A percentile compares a stretch with the other conserved stretches of the same genome.
Conservation (phyloP, 2,888 invertebrate species). For the Idaea biselata region DNA sequence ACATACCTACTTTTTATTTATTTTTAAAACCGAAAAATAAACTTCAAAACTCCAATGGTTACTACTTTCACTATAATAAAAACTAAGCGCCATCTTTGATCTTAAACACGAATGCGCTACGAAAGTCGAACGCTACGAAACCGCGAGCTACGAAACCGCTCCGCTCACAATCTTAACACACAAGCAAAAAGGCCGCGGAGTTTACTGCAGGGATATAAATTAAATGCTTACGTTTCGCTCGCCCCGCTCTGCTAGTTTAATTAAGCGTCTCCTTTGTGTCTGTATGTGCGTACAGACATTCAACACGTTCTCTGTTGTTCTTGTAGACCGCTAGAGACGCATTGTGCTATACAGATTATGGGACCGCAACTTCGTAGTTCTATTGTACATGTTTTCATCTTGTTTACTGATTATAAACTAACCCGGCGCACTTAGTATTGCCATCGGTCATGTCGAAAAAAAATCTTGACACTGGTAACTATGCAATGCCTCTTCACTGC, state of each 20-base stretch:
- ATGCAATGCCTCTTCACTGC: no score
- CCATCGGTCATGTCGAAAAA: no score
- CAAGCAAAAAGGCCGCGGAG: conserved; percentile 66
- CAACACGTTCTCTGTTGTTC: conserved; percentile 65
- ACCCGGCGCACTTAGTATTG: no score
- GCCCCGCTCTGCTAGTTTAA: conserved; percentile 77
- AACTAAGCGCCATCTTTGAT: no score
- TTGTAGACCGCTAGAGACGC: conserved; percentile 49
- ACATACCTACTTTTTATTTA: no score
- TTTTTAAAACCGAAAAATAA: no score
- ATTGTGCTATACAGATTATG: conserved; percentile 20
- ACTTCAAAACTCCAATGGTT: no score
- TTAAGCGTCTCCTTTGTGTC: conserved; percentile 77
- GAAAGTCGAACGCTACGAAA: not conserved
- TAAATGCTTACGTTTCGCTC: conserved; percentile 79
- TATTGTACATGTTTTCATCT: conserved; percentile 4
- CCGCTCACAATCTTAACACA: conserved; percentile 44
- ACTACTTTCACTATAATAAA: no score
- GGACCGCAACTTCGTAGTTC: conserved; percentile 5
- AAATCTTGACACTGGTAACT: no score
- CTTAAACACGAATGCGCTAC: conserved; percentile 5
- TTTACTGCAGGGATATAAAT: conserved; percentile 80
- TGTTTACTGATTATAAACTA: no score
- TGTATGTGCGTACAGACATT: conserved; percentile 73
- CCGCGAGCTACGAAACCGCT: conserved; percentile 31